Evolutionary conservation across 2,113 vertebrate species (phyloP), one percentile per base, ranked within the genome.

Genomic region (Xiphophorus hellerii): DNA sequence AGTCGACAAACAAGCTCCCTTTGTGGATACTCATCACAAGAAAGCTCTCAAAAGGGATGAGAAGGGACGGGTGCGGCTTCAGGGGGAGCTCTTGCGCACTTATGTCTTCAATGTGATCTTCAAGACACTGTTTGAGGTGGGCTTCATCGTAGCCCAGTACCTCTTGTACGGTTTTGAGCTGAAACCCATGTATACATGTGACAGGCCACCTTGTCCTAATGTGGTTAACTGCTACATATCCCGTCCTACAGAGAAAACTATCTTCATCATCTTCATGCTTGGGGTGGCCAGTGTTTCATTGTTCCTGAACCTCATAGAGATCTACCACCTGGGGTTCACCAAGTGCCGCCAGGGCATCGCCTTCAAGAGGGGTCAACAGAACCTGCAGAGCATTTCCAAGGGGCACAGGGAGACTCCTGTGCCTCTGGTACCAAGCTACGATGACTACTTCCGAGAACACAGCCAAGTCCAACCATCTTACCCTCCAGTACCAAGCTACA

Each of bases 211-310:
- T 10, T 97, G 96, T 75, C 95, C 95, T 51, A 96, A 96, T 77
- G 88, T 91, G 0, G 96, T 96, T 1, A 96, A 96, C 93, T 96
- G 96, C 92, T 96, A 96, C 88, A 95, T 97, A 80, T 96, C 96
- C 31, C 94, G 95, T 2, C 95, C 96, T 71, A 96, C 96, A 0
- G 96, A 97, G 91, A 97, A 96, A 88, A 97, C 96, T 35, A 95
- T 97, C 77, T 97, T 97, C 84, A 96, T 95, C 73, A 87, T 97
- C 72, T 97, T 97, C 83, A 96, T 96, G 96, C 89, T 96, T 44
- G 95, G 87, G 22, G 95, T 96, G 71, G 94, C 96, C 51, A 94
- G 95, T 0, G 65, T 96, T 75, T 97, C 96, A 14, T 89, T 97
- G 82, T 68, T 96, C 35, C 96, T 97, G 31, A 96, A 96, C 84